Conservation (phyloP, 1,140 invertebrate genomes). For the Aporrectodea caliginosa region DNA sequence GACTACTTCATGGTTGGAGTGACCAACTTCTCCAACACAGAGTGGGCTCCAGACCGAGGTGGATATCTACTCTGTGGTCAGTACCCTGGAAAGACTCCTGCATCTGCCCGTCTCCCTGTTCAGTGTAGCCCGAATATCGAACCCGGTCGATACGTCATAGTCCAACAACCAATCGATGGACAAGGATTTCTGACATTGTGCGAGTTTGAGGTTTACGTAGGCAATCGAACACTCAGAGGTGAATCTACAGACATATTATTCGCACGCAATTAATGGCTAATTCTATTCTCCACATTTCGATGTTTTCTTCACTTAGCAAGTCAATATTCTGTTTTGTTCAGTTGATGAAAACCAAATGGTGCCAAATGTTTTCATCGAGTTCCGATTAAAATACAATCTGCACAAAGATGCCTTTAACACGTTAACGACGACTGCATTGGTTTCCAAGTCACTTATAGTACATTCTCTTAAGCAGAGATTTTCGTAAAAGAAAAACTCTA, state of each 20-base stretch:
- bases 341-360: not conserved
- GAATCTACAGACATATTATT: not conserved
- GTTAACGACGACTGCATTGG: too few species aligned
- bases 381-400: not conserved
- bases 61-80: not conserved
- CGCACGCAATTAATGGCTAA: too few species aligned
- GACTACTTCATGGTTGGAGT: not conserved
- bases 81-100: not conserved
- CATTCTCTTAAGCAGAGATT: too few species aligned
- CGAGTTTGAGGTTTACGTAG: not conserved
- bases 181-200: not conserved
- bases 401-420: too few species aligned
- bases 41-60: not conserved
- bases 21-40: not conserved
- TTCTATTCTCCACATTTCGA: too few species aligned
- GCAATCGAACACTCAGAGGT: not conserved
- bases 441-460: too few species aligned
- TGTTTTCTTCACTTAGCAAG: too few species aligned
- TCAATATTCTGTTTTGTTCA: not conserved
- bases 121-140: not conserved
- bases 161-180: not conserved
- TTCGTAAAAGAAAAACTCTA: too few species aligned
- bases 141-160: not conserved
- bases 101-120: not conserved
- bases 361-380: not conserved